These are phyloP conservation scores for Melopsittacus undulatus DNA, from an alignment of 2,797 vertebrate genomes.

Conservation along the genomic window DNA sequence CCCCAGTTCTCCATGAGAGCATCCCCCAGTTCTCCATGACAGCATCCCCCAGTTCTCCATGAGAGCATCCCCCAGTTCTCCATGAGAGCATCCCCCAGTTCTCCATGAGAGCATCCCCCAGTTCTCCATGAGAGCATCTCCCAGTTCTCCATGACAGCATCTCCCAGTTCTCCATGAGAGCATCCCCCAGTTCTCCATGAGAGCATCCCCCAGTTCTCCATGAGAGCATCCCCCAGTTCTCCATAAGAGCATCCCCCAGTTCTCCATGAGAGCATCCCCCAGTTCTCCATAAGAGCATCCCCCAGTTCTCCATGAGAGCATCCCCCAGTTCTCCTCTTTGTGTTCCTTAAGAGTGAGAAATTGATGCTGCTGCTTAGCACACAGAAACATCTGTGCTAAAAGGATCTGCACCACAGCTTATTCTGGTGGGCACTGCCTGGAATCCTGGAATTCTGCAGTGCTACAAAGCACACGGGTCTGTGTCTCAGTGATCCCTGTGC, in stretches of 20 bases:
- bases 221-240: not conserved
- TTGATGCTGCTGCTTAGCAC: not conserved
- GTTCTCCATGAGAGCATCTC: not conserved
- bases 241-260: too few relatives aligned
- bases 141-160: too few relatives aligned
- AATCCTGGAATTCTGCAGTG: not conserved
- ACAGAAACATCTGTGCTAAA: not conserved
- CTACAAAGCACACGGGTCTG: not conserved
- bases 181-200: not conserved
- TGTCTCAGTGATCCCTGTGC: not conserved
- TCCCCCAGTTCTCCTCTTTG: not conserved
- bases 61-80: not conserved
- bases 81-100: not conserved
- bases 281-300: too few relatives aligned
- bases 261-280: not conserved
- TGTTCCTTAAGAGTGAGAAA: not conserved
- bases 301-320: not conserved
- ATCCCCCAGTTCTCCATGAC: too few relatives aligned
- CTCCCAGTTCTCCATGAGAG: not conserved
- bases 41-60: too few relatives aligned
- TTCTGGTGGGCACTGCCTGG: not conserved
- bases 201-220: not conserved
- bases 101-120: not conserved
- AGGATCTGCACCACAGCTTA: not conserved
- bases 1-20: not conserved